These are phyloP conservation scores for Numenius phaeopus DNA, from an alignment of 2,797 vertebrate genomes.

Conservation along the genomic window DNA sequence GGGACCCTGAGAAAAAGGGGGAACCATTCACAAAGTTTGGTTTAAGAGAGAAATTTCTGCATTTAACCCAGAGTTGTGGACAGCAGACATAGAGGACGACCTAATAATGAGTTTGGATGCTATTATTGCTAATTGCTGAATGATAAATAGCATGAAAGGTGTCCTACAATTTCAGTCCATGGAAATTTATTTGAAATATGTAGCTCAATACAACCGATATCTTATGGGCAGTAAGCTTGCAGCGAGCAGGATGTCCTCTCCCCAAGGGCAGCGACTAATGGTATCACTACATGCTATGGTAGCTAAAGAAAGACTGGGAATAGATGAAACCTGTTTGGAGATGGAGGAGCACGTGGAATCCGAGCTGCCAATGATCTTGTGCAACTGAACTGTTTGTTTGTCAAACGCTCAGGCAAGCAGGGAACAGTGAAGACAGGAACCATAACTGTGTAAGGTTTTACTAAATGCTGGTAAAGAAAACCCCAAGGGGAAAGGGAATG, in stretches of 20 bases:
- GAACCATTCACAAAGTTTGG: background rate
- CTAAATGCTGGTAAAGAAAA: background rate
- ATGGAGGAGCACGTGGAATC: background rate
- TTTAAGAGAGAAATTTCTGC: background rate
- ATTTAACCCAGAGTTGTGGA: constrained; percentile 10
- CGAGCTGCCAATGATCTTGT: background rate
- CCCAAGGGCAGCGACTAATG: constrained; percentile 9
- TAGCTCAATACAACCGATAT: background rate
- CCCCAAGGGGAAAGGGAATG: background rate
- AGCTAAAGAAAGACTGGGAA: background rate
- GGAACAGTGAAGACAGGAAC: background rate
- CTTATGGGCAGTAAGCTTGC: background rate
- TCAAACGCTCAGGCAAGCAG: background rate
- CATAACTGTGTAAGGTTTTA: background rate
- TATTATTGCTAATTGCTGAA: constrained; percentile 49
- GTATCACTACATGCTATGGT: background rate
- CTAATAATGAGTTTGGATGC: constrained; percentile 44
- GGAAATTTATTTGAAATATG: constrained; percentile 56
- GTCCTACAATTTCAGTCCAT: constrained; percentile 14
- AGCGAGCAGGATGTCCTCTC: constrained; percentile 29
- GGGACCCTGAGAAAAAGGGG: background rate
- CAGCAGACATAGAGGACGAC: background rate
- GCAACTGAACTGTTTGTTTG: background rate
- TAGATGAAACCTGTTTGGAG: background rate
- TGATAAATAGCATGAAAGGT: constrained; percentile 54